Base-by-base conservation (phyloP, 2,113 vertebrate genomes). In the Cottus gobio region DNA sequence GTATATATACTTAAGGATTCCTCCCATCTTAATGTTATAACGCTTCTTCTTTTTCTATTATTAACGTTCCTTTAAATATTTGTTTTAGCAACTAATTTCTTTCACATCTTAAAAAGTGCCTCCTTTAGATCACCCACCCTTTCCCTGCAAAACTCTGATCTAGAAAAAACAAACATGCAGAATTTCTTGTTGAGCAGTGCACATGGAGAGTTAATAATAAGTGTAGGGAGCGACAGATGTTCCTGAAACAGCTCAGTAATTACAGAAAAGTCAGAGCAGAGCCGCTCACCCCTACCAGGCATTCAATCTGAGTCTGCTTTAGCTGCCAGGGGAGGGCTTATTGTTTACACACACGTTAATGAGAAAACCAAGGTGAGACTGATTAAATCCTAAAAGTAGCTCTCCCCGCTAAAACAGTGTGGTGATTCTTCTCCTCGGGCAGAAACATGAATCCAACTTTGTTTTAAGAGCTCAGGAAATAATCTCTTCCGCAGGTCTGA, bases 331-430 rank as follows among this genome's bases (percentile, higher is more conserved):
- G 87, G 84, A 90, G 85, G 78, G 75, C 87, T 88, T 88, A 90
- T 86, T 93, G 90, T 90, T 91, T 92, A 90, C 85, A 91, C 88
- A 91, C 87, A 87, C 84, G 92, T 88, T 90, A 91, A 94, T 93
- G 88, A 82, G 84, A 87, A 92, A 91, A 71, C 80, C 75, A 89
- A 91, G 87, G 90, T 90, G 88, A 90, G 80, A 80, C 85, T 86
- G 89, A 91, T 91, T 92, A 89, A 89, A 92, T 83, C 69, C 85
- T 88, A 89, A 89, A 88, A 86, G 86, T 58, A 89, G 77, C 63
- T 87, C 78, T 79, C 72, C 64, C 34, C 36, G 42, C 71, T 72
- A 80, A 85, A 88, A 89, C 62, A 90, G 39, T 71, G 74, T 12
- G n/a, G 42, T 78, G 74, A 85, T 85, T 85, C 67, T 69, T 80